Percentiles rank a stretch among this genome's conserved stretches.
These are phyloP conservation scores for Auanema sp. DNA, from an alignment of 2,888 invertebrate genomes.

Conservation along the genomic window DNA sequence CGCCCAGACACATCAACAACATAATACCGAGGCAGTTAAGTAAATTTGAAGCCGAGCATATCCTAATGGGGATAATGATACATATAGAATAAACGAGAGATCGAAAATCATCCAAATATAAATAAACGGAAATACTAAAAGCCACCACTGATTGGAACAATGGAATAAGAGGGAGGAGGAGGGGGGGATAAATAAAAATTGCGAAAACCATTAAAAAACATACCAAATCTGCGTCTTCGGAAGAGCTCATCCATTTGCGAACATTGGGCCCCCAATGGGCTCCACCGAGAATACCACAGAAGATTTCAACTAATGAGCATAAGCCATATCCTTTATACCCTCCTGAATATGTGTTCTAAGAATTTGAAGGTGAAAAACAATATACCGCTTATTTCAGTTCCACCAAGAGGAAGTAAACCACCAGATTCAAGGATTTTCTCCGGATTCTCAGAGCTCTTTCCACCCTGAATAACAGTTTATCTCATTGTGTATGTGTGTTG, in stretches of 20 bases:
- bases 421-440: conserved; percentile 63
- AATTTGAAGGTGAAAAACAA: background rate
- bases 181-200: no score
- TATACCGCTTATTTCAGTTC: conserved; percentile 66
- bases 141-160: no score
- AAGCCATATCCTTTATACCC: conserved; percentile 90
- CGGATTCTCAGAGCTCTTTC: conserved; percentile 66
- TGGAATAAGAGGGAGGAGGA: no score
- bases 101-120: no score
- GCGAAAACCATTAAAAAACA: conserved; percentile 1
- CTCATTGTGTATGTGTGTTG: background rate
- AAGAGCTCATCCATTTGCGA: conserved; percentile 76
- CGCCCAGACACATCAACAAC: no score
- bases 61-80: no score
- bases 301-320: conserved; percentile 81
- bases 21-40: no score
- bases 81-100: no score
- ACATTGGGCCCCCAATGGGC: conserved; percentile 78
- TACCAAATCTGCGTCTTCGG: conserved; percentile 71
- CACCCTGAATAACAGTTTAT: conserved; percentile 64
- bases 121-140: no score
- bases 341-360: conserved; percentile 44
- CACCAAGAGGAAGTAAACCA: conserved; percentile 68
- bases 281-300: conserved; percentile 79
- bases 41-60: no score